Evolutionary conservation across 2,797 vertebrate genomes (phyloP).

Genomic region (Molossus alvarezi): DNA sequence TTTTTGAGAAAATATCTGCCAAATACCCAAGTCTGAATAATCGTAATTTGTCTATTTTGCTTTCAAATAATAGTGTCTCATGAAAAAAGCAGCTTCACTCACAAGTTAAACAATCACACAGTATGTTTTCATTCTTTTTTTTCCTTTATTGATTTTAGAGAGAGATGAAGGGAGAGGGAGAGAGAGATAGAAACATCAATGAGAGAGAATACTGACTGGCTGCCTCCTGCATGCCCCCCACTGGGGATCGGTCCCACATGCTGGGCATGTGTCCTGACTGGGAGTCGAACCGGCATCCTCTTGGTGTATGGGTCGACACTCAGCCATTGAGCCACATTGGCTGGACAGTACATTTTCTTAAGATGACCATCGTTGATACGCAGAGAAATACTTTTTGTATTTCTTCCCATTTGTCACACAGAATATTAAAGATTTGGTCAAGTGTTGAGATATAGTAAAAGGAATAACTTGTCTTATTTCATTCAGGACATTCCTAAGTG

Average conservation of each 20-base stretch:
- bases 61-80: constrained; percentile 46
- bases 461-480: constrained; percentile 55
- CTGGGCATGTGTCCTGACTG: too few relatives aligned
- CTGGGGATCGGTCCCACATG: too few relatives aligned
- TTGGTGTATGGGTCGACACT: too few relatives aligned
- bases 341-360: constrained; percentile 39
- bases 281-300: too few relatives aligned
- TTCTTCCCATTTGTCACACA: background rate
- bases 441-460: constrained; percentile 31
- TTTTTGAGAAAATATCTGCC: constrained; percentile 70
- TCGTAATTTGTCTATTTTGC: constrained; percentile 58
- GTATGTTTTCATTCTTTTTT: too few relatives aligned
- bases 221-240: too few relatives aligned
- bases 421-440: background rate
- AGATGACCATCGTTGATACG: background rate
- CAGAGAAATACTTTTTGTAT: constrained; percentile 32
- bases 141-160: too few relatives aligned
- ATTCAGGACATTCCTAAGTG: constrained; percentile 51
- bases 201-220: too few relatives aligned
- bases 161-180: too few relatives aligned
- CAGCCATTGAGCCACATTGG: too few relatives aligned
- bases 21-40: constrained; percentile 43
- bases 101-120: constrained; percentile 46
- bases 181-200: too few relatives aligned
- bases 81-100: constrained; percentile 39